These are phyloP conservation scores for Nesogale talazaci DNA, from an alignment of 2,113 vertebrate species.

Conservation along the genomic window DNA sequence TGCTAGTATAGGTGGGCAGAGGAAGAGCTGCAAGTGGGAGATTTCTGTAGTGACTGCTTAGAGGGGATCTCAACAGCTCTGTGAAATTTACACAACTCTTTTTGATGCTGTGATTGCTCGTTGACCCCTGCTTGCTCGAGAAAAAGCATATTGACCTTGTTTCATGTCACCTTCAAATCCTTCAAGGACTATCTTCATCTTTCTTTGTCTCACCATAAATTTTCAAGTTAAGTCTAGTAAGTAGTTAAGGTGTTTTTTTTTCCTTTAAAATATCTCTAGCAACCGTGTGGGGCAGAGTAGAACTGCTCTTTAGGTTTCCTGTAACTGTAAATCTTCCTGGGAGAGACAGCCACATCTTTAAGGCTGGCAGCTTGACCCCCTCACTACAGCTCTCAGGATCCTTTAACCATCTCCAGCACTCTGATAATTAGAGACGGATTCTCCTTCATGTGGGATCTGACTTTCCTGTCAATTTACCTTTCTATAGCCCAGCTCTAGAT, in stretches of 20 bases:
- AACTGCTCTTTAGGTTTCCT: too few relatives aligned
- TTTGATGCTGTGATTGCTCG: neutral
- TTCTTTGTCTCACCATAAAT: neutral
- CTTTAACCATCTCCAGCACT: neutral
- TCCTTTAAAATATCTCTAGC: neutral
- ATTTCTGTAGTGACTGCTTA: neutral
- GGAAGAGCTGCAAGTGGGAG: neutral
- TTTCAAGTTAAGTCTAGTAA: constrained; percentile 13
- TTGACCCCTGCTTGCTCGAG: neutral
- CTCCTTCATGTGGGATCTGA: neutral
- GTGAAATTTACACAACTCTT: neutral
- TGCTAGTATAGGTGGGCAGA: neutral
- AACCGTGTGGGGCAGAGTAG: too few relatives aligned
- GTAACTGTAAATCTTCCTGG: too few relatives aligned
- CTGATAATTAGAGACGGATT: neutral
- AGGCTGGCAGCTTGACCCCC: too few relatives aligned
- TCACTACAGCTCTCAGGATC: too few relatives aligned
- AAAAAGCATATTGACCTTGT: neutral
- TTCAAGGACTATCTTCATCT: neutral
- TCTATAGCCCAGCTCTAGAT: neutral
- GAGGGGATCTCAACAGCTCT: neutral
- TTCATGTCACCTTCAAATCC: neutral
- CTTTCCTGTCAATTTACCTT: neutral
- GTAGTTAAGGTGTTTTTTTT: too few relatives aligned
- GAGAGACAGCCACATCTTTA: too few relatives aligned